These are phyloP conservation scores for Eremobia ochroleuca DNA, from an alignment of 2,888 invertebrate genomes.

Conservation along the genomic window DNA sequence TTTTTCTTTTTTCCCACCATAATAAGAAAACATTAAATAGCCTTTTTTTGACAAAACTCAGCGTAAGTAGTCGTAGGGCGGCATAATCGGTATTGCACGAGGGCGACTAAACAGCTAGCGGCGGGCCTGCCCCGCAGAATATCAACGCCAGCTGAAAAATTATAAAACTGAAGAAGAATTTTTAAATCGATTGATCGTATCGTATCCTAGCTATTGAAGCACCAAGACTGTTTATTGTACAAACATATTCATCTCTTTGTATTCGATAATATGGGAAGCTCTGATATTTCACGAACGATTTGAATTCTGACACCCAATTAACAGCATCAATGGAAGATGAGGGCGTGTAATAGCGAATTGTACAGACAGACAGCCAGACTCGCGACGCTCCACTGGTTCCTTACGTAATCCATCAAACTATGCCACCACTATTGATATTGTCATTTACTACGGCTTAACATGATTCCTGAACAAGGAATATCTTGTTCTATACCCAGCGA, in stretches of 20 bases:
- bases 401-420: slow-evolving; percentile 29
- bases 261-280: slow-evolving; percentile 6
- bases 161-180: neutral
- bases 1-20: no score
- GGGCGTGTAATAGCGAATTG: neutral
- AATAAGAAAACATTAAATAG: no score
- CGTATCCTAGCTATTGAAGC: slow-evolving; percentile 6
- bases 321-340: neutral
- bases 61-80: no score
- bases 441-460: neutral
- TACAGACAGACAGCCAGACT: neutral
- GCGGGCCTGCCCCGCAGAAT: neutral
- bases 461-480: slow-evolving; percentile 26
- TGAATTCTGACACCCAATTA: slow-evolving; percentile 8
- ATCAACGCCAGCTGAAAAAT: neutral
- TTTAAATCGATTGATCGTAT: slow-evolving; percentile 25
- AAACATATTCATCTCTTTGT: neutral
- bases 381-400: neutral
- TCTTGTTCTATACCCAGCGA: slow-evolving; percentile 16
- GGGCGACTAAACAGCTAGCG: no score
- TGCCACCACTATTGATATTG: slow-evolving; percentile 2
- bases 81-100: no score
- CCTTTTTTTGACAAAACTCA: no score
- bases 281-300: slow-evolving; percentile 8
- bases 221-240: neutral